Evolutionary conservation across 1,140 invertebrate genomes (phyloP).

Genomic region (Nautilus pompilius): DNA sequence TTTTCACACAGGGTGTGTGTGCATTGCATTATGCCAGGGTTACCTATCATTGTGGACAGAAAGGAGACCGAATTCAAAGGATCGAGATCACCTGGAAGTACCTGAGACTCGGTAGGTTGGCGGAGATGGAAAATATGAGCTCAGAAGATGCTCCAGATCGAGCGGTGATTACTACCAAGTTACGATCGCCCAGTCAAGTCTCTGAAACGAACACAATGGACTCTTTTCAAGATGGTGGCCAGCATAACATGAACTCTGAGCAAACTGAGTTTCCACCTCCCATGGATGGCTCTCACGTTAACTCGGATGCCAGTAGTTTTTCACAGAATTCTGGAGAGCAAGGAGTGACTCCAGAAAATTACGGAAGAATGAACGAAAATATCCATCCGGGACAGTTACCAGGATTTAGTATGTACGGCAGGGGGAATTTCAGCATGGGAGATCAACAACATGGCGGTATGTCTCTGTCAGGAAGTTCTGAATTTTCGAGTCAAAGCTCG

Average conservation of each 20-base stretch:
- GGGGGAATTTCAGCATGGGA: constrained; percentile 25
- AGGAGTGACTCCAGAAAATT: constrained; percentile 33
- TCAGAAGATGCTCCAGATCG: constrained; percentile 20
- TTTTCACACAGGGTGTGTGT: constrained; percentile 33
- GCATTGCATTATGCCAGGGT: constrained; percentile 31
- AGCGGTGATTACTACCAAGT: constrained; percentile 26
- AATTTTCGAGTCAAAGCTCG: constrained; percentile 33
- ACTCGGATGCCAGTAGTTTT: constrained; percentile 42
- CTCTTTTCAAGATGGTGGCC: constrained; percentile 50
- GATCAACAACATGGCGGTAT: constrained; percentile 46
- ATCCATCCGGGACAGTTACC: constrained; percentile 39
- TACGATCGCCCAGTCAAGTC: constrained; percentile 27
- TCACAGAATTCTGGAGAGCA: constrained; percentile 32
- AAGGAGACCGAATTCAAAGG: constrained; percentile 23
- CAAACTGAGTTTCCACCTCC: constrained; percentile 31
- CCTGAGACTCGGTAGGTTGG: constrained; percentile 22
- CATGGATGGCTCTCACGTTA: constrained; percentile 41
- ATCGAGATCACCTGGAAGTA: constrained; percentile 20
- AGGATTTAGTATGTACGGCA: constrained; percentile 34
- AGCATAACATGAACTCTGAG: constrained; percentile 41
- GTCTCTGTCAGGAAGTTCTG: constrained; percentile 32
- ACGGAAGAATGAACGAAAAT: constrained; percentile 38
- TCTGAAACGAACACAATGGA: constrained; percentile 43
- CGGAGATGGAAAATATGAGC: constrained; percentile 29
- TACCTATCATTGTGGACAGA: constrained; percentile 32